These are phyloP conservation scores for Acleris cristana DNA, from an alignment of 2,888 invertebrate species.

Conservation along the genomic window DNA sequence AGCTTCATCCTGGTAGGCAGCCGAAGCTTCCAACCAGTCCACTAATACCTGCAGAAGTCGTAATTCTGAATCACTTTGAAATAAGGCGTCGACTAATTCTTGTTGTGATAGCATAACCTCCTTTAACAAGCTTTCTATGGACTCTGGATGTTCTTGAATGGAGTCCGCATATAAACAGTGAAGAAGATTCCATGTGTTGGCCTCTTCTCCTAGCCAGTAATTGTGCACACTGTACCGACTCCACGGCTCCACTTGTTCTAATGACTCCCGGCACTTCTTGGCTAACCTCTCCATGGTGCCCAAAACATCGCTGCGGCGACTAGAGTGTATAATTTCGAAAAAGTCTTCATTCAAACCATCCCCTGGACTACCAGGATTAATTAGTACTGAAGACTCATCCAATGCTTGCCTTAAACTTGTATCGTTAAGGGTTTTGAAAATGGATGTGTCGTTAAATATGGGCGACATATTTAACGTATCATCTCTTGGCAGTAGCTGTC, in stretches of 20 bases:
- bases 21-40: conserved; percentile 96
- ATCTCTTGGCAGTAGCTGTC: conserved; percentile 66
- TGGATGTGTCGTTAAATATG: conserved; percentile 75
- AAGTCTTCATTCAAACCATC: conserved; percentile 73
- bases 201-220: conserved; percentile 90
- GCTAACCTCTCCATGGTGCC: conserved; percentile 86
- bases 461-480: conserved; percentile 75
- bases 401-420: conserved; percentile 74
- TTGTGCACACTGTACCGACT: conserved; percentile 76
- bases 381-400: conserved; percentile 71
- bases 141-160: conserved; percentile 83
- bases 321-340: conserved; percentile 75
- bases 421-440: conserved; percentile 76
- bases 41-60: conserved; percentile 92
- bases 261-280: conserved; percentile 85
- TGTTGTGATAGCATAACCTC: conserved; percentile 71
- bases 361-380: conserved; percentile 60
- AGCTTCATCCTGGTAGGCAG: conserved; percentile 90
- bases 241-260: conserved; percentile 81
- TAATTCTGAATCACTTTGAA: conserved; percentile 80
- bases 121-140: conserved; percentile 72
- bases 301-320: conserved; percentile 80
- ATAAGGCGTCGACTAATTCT: conserved; percentile 67
- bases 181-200: conserved; percentile 94
- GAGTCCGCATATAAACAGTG: conserved; percentile 93